Evolutionary conservation across 2,888 invertebrate genomes (phyloP), one percentile per base, ranked within the genome.

Genomic region (Dendrolimus pini): DNA sequence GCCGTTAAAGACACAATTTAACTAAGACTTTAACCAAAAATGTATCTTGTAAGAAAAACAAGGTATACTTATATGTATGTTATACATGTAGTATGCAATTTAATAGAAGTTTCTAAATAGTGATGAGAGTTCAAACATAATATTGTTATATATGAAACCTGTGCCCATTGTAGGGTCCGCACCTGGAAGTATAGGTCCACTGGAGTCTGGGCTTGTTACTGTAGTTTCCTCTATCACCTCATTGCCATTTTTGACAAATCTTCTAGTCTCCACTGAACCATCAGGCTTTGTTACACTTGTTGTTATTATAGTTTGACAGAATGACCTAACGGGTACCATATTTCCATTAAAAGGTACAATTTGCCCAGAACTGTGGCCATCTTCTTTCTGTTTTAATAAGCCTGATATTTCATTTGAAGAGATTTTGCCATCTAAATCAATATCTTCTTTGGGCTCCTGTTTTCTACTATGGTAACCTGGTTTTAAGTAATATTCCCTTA

Each of bases 401-500:
- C 87, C 86, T 2, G 88, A 83, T 70, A 90, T 83, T 63, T 90
- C 87, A 41, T 85, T 75, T 1, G 89, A 84, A 10, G 88, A 83
- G 55, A 90, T 79, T 72, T 86, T 84, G 9, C 89, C 89, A 65
- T 90, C 89, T 64, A 90, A 75, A 69, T 89, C 86, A 0, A 77
- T 66, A 52, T 89, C 89, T 66, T 78, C 72, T 62, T 77, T 80
- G 0, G 64, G 70, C 9, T 77, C 66, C 30, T 81, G 75, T 53
- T 66, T 63, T 58, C 70, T 74, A 6, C 71, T 77, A 55, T 82
- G 82, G 64, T 80, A 87, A 54, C 87, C 89, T 1, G 89, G 89
- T 63, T 89, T 89, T n/a, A 90, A 67, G 62, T 89, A 90, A 60
- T 84, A 85, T 60, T 89, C 84, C 60, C 89, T 74, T 30, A 90